Percentiles rank a stretch among this genome's conserved stretches.
phyloP scores from a whole-genome alignment of 2,113 vertebrate genomes.

The Delphinus delphis region DNA sequence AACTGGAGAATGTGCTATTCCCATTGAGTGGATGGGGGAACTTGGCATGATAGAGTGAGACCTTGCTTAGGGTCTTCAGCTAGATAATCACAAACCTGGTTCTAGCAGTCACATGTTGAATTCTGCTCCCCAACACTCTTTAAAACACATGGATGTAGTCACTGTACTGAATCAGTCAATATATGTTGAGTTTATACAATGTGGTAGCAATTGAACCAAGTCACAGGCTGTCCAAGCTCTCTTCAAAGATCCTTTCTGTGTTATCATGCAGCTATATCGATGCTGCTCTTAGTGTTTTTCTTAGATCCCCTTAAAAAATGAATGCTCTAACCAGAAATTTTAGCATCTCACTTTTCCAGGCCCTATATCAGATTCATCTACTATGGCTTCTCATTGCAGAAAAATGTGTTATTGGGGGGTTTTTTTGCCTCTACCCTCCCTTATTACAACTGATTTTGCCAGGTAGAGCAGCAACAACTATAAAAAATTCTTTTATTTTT shows the following conservation, averaged over 20 bases:
- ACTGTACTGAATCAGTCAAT: neutral
- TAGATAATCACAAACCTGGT: neutral
- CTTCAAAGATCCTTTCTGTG: neutral
- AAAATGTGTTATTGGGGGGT: neutral
- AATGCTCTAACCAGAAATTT: neutral
- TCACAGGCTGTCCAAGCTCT: neutral
- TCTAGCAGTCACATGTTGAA: neutral
- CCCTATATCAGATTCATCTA: neutral
- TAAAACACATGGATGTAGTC: neutral
- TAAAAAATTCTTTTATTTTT: neutral
- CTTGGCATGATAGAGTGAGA: neutral
- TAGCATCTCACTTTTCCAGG: neutral
- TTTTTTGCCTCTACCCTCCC: neutral
- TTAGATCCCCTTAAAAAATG: neutral
- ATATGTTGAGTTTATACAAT: neutral
- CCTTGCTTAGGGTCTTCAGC: neutral
- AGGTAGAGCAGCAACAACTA: neutral
- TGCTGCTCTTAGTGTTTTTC: neutral
- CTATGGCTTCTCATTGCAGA: neutral
- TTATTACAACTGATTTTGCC: neutral
- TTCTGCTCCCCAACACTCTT: neutral
- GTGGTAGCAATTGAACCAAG: neutral
- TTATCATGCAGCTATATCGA: neutral
- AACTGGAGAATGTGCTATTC: neutral
- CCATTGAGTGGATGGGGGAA: neutral